Conservation (phyloP, 2,888 invertebrate genomes). For the Andrena haemorrhoa region DNA sequence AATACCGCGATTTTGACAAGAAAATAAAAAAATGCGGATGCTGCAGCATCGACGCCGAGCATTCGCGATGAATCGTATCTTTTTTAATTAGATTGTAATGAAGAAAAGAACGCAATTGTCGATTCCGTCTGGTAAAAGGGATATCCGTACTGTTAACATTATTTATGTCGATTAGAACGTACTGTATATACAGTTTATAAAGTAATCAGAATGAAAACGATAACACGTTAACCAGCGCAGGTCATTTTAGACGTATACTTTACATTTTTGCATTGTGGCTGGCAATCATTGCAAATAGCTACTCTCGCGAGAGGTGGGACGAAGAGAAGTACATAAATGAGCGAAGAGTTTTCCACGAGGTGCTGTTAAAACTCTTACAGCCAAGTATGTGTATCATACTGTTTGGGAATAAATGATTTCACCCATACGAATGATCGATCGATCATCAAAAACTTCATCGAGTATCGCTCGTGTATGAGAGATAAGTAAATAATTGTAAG, state of each 20-base stretch:
- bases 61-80: constrained; percentile 48
- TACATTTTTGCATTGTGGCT: constrained; percentile 71
- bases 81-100: constrained; percentile 62
- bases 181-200: constrained; percentile 57
- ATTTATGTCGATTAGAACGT: constrained; percentile 56
- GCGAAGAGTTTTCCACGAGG: constrained; percentile 48
- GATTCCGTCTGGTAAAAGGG: constrained; percentile 63
- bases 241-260: constrained; percentile 58
- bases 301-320: constrained; percentile 24
- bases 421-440: constrained; percentile 34
- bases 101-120: constrained; percentile 50
- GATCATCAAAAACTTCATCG: constrained; percentile 61
- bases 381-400: constrained; percentile 60
- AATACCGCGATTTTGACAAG: constrained; percentile 13
- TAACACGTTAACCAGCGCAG: constrained; percentile 51
- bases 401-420: constrained; percentile 58
- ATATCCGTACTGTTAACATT: constrained; percentile 54
- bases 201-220: constrained; percentile 45
- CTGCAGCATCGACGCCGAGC: constrained; percentile 39
- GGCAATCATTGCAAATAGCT: constrained; percentile 55
- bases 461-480: constrained; percentile 57
- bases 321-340: constrained; percentile 25
- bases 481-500: constrained; percentile 73
- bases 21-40: constrained; percentile 33
- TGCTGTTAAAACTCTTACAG: constrained; percentile 66